Evolutionary conservation across 2,797 vertebrate genomes (phyloP).

Genomic region (Chaetodon trifasciatus): DNA sequence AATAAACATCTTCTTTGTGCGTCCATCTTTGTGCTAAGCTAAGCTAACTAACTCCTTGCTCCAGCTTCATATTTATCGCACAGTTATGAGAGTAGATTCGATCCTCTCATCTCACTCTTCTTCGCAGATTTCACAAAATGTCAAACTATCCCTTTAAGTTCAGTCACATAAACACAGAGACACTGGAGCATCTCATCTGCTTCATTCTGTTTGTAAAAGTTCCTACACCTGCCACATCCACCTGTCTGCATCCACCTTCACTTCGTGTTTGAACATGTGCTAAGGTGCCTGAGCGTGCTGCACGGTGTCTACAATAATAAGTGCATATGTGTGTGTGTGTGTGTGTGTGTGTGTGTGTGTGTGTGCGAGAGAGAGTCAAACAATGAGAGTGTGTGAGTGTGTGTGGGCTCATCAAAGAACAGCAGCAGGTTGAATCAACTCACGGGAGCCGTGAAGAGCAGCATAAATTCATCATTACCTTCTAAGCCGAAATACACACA

Average conservation of each 20-base stretch:
- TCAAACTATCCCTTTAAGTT: not conserved
- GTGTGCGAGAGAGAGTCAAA: conserved; percentile 7
- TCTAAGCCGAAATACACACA: conserved; percentile 22
- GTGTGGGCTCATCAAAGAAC: conserved; percentile 63
- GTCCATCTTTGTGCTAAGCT: not conserved
- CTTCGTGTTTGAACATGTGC: conserved; percentile 30
- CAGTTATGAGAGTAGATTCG: not conserved
- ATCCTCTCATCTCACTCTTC: not conserved
- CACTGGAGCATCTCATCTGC: not conserved
- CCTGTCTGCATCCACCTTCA: conserved; percentile 41
- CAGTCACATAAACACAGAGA: not conserved
- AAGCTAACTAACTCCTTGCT: not conserved
- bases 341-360: not conserved
- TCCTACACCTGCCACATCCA: conserved; percentile 24
- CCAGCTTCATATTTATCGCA: not conserved
- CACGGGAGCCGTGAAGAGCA: conserved; percentile 43
- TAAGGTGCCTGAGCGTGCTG: conserved; percentile 11
- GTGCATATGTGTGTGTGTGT: not conserved
- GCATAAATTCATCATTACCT: conserved; percentile 54
- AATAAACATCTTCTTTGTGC: no score
- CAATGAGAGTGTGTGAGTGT: conserved; percentile 23
- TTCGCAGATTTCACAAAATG: not conserved
- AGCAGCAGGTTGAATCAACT: conserved; percentile 57
- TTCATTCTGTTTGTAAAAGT: not conserved
- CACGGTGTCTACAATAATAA: conserved; percentile 26